phyloP scores from a whole-genome alignment of 2,113 vertebrate genomes.

The Nyctibius bracteatus region DNA sequence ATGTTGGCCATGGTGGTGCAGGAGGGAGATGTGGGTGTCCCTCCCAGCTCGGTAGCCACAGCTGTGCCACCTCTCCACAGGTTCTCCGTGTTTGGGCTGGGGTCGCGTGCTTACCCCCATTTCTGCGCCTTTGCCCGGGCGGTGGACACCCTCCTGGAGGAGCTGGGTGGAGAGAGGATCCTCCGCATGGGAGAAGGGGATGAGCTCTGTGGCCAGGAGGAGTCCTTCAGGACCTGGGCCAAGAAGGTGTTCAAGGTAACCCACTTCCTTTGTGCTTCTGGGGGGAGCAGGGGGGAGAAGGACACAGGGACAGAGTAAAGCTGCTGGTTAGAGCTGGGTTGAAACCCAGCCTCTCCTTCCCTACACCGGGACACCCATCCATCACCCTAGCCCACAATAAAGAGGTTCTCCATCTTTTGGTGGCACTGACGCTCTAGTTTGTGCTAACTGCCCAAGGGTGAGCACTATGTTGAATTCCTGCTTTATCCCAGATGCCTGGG shows the following conservation, averaged over 20 bases:
- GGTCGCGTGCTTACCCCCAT: constrained; percentile 94
- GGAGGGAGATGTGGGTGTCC: neutral
- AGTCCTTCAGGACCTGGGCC: constrained; percentile 97
- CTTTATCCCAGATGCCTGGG: rapidly evolving
- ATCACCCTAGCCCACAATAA: neutral
- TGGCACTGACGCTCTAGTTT: rapidly evolving
- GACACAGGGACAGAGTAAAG: neutral
- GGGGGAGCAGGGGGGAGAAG: neutral
- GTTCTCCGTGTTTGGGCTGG: constrained; percentile 96
- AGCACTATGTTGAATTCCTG: rapidly evolving
- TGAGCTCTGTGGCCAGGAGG: constrained; percentile 96
- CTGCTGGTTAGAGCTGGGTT: neutral
- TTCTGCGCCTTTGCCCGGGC: constrained; percentile 98
- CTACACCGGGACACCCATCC: rapidly evolving
- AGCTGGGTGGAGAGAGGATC: constrained; percentile 95
- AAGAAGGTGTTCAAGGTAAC: constrained; percentile 98
- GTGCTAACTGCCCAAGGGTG: neutral
- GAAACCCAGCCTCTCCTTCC: neutral
- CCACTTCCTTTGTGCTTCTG: neutral
- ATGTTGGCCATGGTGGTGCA: rapidly evolving
- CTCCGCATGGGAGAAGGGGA: constrained; percentile 97
- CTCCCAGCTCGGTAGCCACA: neutral
- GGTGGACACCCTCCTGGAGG: constrained; percentile 94
- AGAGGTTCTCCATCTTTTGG: neutral
- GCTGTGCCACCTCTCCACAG: constrained; percentile 52